A percentile compares a stretch with the other conserved stretches of the same genome.
These are phyloP conservation scores for Syndactyla subalaris DNA, from an alignment of 2,797 vertebrate species.

Conservation along the genomic window DNA sequence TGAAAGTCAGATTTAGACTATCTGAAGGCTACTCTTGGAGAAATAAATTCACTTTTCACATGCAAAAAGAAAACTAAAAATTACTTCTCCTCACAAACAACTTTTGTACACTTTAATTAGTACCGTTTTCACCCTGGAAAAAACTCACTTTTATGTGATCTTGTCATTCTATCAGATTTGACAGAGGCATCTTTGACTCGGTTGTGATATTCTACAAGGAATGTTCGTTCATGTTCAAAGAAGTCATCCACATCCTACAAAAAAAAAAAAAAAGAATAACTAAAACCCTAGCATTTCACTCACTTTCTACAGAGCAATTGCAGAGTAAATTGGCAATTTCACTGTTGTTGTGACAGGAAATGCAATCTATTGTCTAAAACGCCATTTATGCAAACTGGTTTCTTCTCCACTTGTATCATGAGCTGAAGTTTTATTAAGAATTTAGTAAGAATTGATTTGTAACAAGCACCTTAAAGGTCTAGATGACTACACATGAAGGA, in stretches of 20 bases:
- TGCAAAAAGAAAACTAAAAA: neutral
- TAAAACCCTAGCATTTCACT: neutral
- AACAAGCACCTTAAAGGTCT: neutral
- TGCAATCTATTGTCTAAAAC: neutral
- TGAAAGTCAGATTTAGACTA: neutral
- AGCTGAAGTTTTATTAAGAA: neutral
- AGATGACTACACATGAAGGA: neutral
- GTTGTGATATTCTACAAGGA: slow-evolving; percentile 98
- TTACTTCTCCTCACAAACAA: neutral
- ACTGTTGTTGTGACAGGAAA: neutral
- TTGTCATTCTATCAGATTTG: slow-evolving; percentile 97
- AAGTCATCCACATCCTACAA: slow-evolving; percentile 96
- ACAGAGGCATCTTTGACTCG: slow-evolving; percentile 94
- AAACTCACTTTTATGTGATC: slow-evolving; percentile 95
- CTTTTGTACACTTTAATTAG: neutral
- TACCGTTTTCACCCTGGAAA: neutral
- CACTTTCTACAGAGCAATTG: neutral
- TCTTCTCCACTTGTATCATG: neutral
- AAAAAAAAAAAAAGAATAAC: slow-evolving; percentile 2
- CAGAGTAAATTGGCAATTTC: neutral
- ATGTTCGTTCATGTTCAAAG: slow-evolving; percentile 98
- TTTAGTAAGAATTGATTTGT: neutral
- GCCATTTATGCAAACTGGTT: neutral
- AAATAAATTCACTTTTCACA: neutral
- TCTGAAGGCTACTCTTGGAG: neutral